Base-by-base conservation (phyloP, 1,140 invertebrate genomes). In the Heliconius nattereri region DNA sequence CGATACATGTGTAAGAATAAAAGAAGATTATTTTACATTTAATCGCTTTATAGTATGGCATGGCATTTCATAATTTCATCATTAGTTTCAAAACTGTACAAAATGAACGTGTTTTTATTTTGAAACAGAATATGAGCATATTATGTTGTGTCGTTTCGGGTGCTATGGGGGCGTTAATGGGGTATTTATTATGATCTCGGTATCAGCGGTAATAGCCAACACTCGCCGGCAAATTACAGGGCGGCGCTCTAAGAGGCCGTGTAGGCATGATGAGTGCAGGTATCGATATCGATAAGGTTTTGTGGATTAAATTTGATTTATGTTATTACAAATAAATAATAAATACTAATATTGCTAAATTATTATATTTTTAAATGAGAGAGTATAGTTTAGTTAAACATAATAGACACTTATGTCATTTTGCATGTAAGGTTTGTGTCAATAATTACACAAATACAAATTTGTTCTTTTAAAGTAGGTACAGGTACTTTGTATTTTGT, bases 121-220 rank as follows among this genome's bases (percentile, higher is more conserved):
- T 73, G 37, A 57, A 72, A 78, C 78, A 75, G 85, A 85, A 83
- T 85, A 84, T 76, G 78, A 76, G 73, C 74, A 79, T 84, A 83
- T 79, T 75, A 83, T 81, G 85, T 90, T 88, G 86, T 88, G 88
- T 87, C 87, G 88, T 92, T 93, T 92, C 90, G 91, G 91, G 89
- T 90, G 90, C 89, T 89, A 86, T 83, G 90, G 90, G 89, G 90
- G 92, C 92, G 92, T 92, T 94, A 93, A 94, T 93, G 92, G 92
- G 86, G 90, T 94, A 94, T 94, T 94, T 94, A 94, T 94, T 93
- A 94, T 92, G 92, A 94, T 94, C 91, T 89, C 86, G 89, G 92
- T 92, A 93, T 94, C 91, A 91, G 90, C 86, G 83, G 91, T 94
- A 94, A 93, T 94, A 89, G 91, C 91, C 91, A 88, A 90, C 90